phyloP scores from a whole-genome alignment of 1,140 invertebrate genomes.

The Sweltsa coloradensis region DNA sequence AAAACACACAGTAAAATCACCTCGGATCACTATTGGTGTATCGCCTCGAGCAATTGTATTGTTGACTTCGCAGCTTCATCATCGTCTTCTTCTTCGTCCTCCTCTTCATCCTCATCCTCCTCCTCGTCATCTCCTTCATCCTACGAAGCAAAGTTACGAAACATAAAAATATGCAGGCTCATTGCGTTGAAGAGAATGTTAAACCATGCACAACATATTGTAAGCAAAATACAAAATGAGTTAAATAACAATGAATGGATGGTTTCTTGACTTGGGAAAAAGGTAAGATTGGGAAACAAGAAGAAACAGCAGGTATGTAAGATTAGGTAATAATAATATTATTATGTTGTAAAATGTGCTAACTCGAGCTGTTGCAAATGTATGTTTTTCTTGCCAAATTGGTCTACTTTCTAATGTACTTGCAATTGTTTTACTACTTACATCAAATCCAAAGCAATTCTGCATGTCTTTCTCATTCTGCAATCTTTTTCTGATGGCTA shows the following conservation, averaged over 20 bases:
- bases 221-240: too few relatives aligned
- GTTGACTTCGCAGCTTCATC: constrained; percentile 13
- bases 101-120: not conserved
- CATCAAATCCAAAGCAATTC: constrained; percentile 79
- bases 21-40: constrained; percentile 13
- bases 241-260: not conserved
- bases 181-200: too few relatives aligned
- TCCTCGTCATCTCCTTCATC: constrained; percentile 9
- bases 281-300: not conserved
- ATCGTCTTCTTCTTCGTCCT: constrained; percentile 8
- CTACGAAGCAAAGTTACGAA: constrained; percentile 7
- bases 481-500: constrained; percentile 30
- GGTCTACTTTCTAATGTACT: too few relatives aligned
- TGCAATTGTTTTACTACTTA: too few relatives aligned
- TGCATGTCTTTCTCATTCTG: constrained; percentile 54
- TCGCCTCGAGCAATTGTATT: constrained; percentile 14
- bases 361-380: not conserved
- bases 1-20: too few relatives aligned
- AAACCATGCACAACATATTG: too few relatives aligned
- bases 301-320: not conserved
- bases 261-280: not conserved
- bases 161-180: too few relatives aligned
- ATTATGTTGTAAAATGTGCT: not conserved
- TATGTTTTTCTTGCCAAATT: too few relatives aligned
- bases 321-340: not conserved